A percentile compares a stretch with the other conserved stretches of the same genome.
These are phyloP conservation scores for Galagoides demidoff DNA, from an alignment of 2,797 vertebrate genomes.

Conservation along the genomic window DNA sequence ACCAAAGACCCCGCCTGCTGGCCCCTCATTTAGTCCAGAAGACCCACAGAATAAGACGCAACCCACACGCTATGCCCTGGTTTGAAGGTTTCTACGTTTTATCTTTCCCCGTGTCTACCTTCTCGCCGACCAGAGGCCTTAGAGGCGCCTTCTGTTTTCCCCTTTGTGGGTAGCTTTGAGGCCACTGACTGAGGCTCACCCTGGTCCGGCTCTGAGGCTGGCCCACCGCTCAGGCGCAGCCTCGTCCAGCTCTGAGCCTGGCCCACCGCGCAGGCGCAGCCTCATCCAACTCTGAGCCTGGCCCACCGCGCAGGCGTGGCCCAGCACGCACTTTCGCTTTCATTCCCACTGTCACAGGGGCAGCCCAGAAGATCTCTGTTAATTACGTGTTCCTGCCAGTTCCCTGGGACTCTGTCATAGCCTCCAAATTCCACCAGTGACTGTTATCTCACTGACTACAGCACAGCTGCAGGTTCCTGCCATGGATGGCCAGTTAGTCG, in stretches of 20 bases:
- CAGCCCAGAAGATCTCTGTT: no score
- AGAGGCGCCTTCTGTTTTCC: not conserved
- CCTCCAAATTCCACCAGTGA: not conserved
- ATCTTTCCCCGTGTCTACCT: not conserved
- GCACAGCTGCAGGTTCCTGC: not conserved
- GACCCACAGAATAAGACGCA: not conserved
- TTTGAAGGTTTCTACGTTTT: not conserved
- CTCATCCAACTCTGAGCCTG: no score
- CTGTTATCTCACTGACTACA: not conserved
- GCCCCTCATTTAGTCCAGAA: not conserved
- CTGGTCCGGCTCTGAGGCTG: not conserved
- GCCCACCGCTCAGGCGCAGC: not conserved
- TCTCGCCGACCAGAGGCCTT: not conserved
- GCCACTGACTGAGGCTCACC: not conserved
- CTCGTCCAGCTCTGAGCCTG: no score
- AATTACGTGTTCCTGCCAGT: not conserved
- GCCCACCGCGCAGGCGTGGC: no score
- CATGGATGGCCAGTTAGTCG: not conserved
- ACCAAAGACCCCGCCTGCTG: not conserved
- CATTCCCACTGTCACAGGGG: not conserved
- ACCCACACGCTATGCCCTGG: not conserved
- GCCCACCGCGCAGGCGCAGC: no score
- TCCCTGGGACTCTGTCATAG: not conserved
- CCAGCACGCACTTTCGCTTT: not conserved
- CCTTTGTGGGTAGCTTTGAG: not conserved